phyloP scores from a whole-genome alignment of 2,888 invertebrate genomes.

The Omphaloscelis lunosa region DNA sequence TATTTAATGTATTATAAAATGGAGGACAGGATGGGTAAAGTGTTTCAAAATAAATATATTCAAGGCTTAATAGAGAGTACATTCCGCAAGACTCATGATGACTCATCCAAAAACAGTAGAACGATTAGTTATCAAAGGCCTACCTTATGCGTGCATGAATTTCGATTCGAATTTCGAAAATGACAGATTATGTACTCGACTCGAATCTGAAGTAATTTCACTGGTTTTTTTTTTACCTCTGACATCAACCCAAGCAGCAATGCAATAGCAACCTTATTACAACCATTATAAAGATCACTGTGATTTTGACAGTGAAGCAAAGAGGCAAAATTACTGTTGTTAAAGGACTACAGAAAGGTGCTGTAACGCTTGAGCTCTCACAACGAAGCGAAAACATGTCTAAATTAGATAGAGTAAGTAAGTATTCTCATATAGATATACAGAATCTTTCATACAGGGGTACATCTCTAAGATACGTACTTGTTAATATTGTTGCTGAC shows the following conservation, averaged over 20 bases:
- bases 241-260: not conserved
- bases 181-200: not conserved
- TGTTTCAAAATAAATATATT: too few relatives aligned
- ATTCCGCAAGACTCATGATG: not conserved
- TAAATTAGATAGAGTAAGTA: too few relatives aligned
- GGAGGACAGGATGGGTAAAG: too few relatives aligned
- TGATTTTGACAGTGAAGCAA: not conserved
- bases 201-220: too few relatives aligned
- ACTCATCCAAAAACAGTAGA: too few relatives aligned
- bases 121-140: too few relatives aligned
- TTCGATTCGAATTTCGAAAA: not conserved
- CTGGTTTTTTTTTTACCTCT: not conserved
- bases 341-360: not conserved
- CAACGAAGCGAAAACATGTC: not conserved
- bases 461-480: conserved; percentile 82
- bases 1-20: too few relatives aligned
- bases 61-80: not conserved
- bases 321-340: too few relatives aligned
- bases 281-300: not conserved
- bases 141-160: too few relatives aligned
- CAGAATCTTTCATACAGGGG: not conserved
- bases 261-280: not conserved
- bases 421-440: too few relatives aligned
- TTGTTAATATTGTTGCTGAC: conserved; percentile 93
- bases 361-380: not conserved